Conservation (phyloP, 37 sponge, comb jelly and placozoan species). For the Chondrosia reniformis region DNA sequence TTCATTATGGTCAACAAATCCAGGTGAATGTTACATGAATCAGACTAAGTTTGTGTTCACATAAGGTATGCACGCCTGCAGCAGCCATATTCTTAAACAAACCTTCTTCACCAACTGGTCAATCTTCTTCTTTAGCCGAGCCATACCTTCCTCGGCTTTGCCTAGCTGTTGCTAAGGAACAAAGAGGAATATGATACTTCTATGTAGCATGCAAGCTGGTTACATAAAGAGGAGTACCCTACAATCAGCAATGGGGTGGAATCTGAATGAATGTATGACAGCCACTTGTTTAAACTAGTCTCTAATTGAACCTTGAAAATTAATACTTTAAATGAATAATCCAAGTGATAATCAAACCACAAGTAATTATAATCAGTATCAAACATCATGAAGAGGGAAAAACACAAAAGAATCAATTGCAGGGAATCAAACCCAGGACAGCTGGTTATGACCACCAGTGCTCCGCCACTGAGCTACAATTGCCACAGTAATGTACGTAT, state of each 20-base stretch:
- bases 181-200: background rate
- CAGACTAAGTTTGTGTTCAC: background rate
- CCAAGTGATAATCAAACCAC: too few relatives aligned
- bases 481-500: too few relatives aligned
- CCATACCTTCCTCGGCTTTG: slow-evolving; percentile 5
- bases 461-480: too few relatives aligned
- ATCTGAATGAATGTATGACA: background rate
- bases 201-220: background rate
- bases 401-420: too few relatives aligned
- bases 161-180: slow-evolving; percentile 15
- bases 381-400: too few relatives aligned
- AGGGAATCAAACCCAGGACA: too few relatives aligned
- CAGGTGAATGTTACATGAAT: background rate
- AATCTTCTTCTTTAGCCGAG: background rate
- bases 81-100: background rate
- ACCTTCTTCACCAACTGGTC: background rate
- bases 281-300: background rate
- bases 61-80: background rate
- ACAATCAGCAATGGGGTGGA: too few relatives aligned
- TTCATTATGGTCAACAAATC: background rate
- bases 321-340: too few relatives aligned
- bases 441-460: too few relatives aligned
- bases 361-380: too few relatives aligned
- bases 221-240: background rate
- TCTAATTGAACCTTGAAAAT: too few relatives aligned